Evolutionary conservation across 2,797 vertebrate genomes (phyloP).

Genomic region (Australoheros facetus): DNA sequence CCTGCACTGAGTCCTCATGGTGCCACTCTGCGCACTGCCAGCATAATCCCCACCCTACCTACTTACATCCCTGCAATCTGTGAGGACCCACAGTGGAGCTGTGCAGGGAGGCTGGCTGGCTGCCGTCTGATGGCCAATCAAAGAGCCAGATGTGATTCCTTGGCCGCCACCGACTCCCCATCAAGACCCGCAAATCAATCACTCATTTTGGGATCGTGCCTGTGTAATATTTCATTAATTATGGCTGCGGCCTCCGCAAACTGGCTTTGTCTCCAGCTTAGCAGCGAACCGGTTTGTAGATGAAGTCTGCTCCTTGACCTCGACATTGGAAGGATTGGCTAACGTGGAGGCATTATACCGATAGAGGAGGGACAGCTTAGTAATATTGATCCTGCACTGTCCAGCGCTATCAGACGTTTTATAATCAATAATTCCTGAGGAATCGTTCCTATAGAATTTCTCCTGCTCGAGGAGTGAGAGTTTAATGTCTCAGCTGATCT

Average conservation of each 20-base stretch:
- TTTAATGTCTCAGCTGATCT: conserved; percentile 33
- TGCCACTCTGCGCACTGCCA: conserved; percentile 27
- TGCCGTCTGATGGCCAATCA: conserved; percentile 42
- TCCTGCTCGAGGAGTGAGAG: conserved; percentile 40
- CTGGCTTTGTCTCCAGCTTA: conserved; percentile 10
- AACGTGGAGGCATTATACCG: conserved; percentile 54
- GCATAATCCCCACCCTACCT: conserved; percentile 33
- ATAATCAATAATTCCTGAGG: conserved; percentile 66
- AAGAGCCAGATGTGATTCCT: conserved; percentile 10
- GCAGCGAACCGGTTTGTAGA: conserved; percentile 53
- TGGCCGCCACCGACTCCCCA: conserved; percentile 9
- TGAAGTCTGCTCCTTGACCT: conserved; percentile 63
- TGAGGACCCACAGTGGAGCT: conserved; percentile 26
- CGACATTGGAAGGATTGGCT: conserved; percentile 64
- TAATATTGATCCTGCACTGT: conserved; percentile 63
- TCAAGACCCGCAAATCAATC: conserved; percentile 54
- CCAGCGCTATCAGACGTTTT: conserved; percentile 58
- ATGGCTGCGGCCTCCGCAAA: conserved; percentile 13
- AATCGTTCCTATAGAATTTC: conserved; percentile 56
- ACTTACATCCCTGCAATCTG: conserved; percentile 15
- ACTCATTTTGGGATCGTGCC: conserved; percentile 25
- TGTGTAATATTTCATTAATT: conserved; percentile 45
- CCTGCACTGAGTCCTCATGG: conserved; percentile 56
- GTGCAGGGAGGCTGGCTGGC: conserved; percentile 13
- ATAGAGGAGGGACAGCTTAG: conserved; percentile 68